These are phyloP conservation scores for Conistra vaccinii DNA, from an alignment of 2,888 invertebrate genomes.

Conservation along the genomic window DNA sequence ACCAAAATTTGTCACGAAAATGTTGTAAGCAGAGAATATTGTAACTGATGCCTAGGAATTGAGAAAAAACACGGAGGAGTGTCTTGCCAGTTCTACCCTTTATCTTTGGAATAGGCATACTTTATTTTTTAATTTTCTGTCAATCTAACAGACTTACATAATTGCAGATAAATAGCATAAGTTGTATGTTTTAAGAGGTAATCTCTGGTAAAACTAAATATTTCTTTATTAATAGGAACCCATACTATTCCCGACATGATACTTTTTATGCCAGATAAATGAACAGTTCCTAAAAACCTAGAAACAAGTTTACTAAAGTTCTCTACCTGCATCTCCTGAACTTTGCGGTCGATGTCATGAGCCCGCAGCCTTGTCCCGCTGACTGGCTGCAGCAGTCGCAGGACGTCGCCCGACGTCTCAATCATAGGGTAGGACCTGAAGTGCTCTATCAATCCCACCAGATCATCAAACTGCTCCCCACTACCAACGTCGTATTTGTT, in stretches of 20 bases:
- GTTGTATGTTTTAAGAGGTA: neutral
- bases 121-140: too few species aligned
- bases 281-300: too few species aligned
- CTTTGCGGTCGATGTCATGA: conserved; percentile 81
- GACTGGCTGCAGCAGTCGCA: conserved; percentile 98
- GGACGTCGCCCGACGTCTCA: conserved; percentile 98
- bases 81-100: neutral
- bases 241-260: neutral
- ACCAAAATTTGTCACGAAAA: neutral
- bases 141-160: neutral
- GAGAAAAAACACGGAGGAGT: too few species aligned
- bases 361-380: conserved; percentile 96
- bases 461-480: conserved; percentile 97
- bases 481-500: conserved; percentile 99
- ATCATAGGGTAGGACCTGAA: conserved; percentile 99
- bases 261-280: neutral
- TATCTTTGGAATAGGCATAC: neutral
- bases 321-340: conserved; percentile 77
- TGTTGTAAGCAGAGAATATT: neutral
- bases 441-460: conserved; percentile 98
- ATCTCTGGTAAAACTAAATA: neutral
- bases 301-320: neutral
- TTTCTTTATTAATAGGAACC: neutral
- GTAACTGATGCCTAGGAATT: neutral
- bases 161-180: neutral